These are phyloP conservation scores for Patella depressa DNA, from an alignment of 2,888 invertebrate species.

Conservation along the genomic window DNA sequence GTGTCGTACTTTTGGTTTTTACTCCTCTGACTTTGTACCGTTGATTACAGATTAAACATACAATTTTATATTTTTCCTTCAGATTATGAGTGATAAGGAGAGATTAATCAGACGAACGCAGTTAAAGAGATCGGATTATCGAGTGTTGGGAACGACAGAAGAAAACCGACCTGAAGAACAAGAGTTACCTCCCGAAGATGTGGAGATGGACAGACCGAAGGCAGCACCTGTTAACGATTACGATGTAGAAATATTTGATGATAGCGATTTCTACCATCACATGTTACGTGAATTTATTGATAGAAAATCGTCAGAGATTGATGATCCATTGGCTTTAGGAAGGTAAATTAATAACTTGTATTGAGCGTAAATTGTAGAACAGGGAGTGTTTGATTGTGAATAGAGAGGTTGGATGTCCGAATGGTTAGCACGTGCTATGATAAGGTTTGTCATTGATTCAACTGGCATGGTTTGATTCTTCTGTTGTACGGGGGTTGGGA, in stretches of 20 bases:
- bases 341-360: slow-evolving; percentile 65
- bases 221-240: slow-evolving; percentile 73
- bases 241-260: slow-evolving; percentile 90
- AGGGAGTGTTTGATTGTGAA: too few species aligned
- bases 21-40: too few species aligned
- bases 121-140: slow-evolving; percentile 81
- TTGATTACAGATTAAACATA: too few species aligned
- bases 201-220: neutral
- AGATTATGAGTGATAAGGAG: slow-evolving; percentile 82
- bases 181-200: slow-evolving; percentile 5
- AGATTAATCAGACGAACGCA: slow-evolving; percentile 86
- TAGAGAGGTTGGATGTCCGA: too few species aligned
- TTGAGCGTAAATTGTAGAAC: too few species aligned
- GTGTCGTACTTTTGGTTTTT: too few species aligned
- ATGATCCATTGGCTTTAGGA: slow-evolving; percentile 87
- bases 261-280: slow-evolving; percentile 97
- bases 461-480: too few species aligned
- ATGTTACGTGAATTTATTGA: slow-evolving; percentile 92
- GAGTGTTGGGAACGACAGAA: slow-evolving; percentile 52
- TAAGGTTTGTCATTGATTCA: too few species aligned
- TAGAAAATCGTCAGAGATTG: slow-evolving; percentile 85
- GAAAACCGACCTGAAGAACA: slow-evolving; percentile 31
- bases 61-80: slow-evolving; percentile 21
- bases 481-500: too few species aligned
- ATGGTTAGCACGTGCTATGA: too few species aligned